These are phyloP conservation scores for Muscicapa comitata DNA, from an alignment of 2,797 vertebrate genomes.

Conservation along the genomic window DNA sequence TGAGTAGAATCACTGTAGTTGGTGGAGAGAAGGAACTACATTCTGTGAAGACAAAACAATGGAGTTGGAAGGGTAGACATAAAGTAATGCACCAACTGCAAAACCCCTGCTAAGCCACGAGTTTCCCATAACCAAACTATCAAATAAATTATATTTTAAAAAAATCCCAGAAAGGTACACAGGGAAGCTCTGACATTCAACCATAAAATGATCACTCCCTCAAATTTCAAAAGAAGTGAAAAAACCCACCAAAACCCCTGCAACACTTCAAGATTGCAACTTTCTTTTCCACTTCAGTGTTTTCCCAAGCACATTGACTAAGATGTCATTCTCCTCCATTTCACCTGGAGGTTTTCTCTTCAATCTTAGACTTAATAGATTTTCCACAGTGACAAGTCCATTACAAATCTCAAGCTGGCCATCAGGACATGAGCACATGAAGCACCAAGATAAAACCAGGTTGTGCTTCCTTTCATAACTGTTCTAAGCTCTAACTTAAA, in stretches of 20 bases:
- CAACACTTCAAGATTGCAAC: neutral
- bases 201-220: neutral
- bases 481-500: neutral
- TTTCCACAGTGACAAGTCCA: neutral
- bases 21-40: slow-evolving; percentile 96
- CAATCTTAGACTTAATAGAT: neutral
- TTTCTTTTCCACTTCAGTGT: neutral
- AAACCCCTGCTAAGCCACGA: neutral
- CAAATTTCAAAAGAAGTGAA: neutral
- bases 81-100: neutral
- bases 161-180: neutral
- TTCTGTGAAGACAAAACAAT: slow-evolving; percentile 77
- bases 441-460: neutral
- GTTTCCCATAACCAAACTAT: neutral
- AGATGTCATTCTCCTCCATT: neutral
- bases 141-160: neutral
- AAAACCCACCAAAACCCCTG: neutral
- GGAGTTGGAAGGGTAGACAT: neutral
- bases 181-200: neutral
- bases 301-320: neutral
- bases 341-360: neutral
- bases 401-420: neutral
- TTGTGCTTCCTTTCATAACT: neutral
- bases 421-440: neutral
- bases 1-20: slow-evolving; percentile 93